A percentile compares a stretch with the other conserved stretches of the same genome.
Conservation (phyloP, 1,140 invertebrate genomes). For the Trichoplusia ni region DNA sequence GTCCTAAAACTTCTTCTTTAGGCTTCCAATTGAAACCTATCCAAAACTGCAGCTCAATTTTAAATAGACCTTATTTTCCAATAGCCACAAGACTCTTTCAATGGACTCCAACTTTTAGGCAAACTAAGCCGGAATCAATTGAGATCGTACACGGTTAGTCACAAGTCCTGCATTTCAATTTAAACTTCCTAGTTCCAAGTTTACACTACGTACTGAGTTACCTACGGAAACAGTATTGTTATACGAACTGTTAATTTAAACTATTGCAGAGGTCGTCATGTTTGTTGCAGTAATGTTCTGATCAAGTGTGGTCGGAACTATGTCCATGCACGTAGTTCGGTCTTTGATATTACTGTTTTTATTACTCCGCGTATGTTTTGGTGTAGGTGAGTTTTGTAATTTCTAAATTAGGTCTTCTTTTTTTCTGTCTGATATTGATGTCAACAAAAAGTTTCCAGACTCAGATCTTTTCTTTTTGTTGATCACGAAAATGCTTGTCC, state of each 20-base stretch:
- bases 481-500: no score
- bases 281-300: neutral
- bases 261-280: neutral
- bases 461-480: no score
- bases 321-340: no score
- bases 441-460: no score
- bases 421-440: no score
- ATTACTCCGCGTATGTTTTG: neutral
- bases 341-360: neutral
- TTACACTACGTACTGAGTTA: neutral
- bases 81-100: neutral
- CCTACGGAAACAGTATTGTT: neutral
- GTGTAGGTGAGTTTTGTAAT: neutral
- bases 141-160: constrained; percentile 1
- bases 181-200: neutral
- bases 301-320: neutral
- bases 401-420: no score
- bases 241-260: constrained; percentile 1
- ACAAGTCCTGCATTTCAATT: constrained; percentile 18
- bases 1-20: no score
- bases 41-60: neutral
- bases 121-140: constrained; percentile 7
- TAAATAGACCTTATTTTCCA: neutral
- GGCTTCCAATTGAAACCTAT: no score
- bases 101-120: neutral